Base-by-base conservation (phyloP, 2,113 vertebrate species). In the Lasiurus borealis region DNA sequence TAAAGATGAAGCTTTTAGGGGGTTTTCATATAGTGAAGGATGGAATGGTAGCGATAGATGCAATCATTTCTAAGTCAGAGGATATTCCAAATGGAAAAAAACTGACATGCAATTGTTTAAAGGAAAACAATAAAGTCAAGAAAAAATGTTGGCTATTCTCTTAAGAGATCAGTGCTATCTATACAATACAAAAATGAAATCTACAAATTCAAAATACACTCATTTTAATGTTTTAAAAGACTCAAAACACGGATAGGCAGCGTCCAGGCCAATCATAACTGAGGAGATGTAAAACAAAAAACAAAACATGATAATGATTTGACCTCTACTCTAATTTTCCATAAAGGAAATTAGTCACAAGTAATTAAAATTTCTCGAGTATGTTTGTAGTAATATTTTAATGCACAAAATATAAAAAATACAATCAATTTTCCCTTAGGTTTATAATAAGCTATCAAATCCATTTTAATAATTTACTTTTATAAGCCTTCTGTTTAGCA, bases 361-460 rank as follows among this genome's bases (percentile, higher is more conserved):
- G 16, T 46, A 48, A 69, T 66, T 31, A 80, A 71, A 82, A 90
- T 54, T 48, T 90, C 25, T 71, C 5, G 50, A 57, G 8, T 78
- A n/a, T 27, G 27, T 95, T 29, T 88, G 46, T 83, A 90, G 71
- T 68, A 82, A 86, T 44, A 68, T 31, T 80, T 40, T 71, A 91
- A 92, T 76, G 36, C 7, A 64, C 31, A 93, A 95, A 73, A 88
- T 75, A 85, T 66, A 11, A 76, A 92, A 95, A 76, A 57, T 71
- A 76, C 5, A 57, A 92, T 85, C 31, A 59, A 48, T 31, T 36
- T 40, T 52, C 12, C 27, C 71, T 44, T 3, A 27, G 46, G 36
- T 73, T 78, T 72, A 44, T 23, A 50, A 44, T 23, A 50, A 90
- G 81, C 75, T 93, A 88, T 59, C 50, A 96, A 72, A 64, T 10